Evolutionary conservation across 2,797 vertebrate genomes (phyloP).

Genomic region (Acanthiza pusilla): DNA sequence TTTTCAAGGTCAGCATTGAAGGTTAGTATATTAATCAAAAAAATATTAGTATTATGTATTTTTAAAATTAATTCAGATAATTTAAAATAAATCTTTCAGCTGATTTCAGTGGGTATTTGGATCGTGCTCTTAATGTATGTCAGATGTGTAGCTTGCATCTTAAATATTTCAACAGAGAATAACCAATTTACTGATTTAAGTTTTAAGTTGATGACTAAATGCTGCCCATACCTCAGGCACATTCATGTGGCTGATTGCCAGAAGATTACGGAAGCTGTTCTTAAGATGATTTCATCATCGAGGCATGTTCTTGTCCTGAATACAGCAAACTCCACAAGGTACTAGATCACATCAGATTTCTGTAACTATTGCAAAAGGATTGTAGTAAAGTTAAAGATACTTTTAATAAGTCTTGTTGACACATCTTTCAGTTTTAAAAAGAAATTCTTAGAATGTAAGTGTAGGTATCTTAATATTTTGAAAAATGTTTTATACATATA

Average conservation of each 20-base stretch:
- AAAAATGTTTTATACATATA: not conserved
- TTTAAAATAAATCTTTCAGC: not conserved
- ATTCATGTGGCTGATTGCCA: constrained; percentile 77
- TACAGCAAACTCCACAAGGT: constrained; percentile 80
- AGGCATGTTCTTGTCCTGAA: constrained; percentile 78
- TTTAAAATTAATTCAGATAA: not conserved
- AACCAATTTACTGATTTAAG: constrained; percentile 76
- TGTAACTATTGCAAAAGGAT: not conserved
- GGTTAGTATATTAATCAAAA: constrained; percentile 52
- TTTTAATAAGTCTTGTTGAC: not conserved
- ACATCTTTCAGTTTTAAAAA: not conserved
- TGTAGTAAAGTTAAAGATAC: not conserved
- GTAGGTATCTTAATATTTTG: not conserved
- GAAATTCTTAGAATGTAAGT: not conserved
- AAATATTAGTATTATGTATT: not conserved
- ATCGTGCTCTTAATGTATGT: not conserved
- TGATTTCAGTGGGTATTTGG: not conserved
- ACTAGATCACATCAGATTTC: not conserved
- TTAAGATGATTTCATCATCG: constrained; percentile 73
- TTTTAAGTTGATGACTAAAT: constrained; percentile 76
- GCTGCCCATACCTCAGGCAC: constrained; percentile 71
- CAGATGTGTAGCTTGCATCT: not conserved
- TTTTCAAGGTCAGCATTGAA: constrained; percentile 74
- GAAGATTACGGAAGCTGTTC: constrained; percentile 74
- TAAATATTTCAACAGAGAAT: constrained; percentile 70